These are phyloP conservation scores for Stichodactyla mertensii DNA, from an alignment of 64 coral and sea anemone species.

Conservation along the genomic window DNA sequence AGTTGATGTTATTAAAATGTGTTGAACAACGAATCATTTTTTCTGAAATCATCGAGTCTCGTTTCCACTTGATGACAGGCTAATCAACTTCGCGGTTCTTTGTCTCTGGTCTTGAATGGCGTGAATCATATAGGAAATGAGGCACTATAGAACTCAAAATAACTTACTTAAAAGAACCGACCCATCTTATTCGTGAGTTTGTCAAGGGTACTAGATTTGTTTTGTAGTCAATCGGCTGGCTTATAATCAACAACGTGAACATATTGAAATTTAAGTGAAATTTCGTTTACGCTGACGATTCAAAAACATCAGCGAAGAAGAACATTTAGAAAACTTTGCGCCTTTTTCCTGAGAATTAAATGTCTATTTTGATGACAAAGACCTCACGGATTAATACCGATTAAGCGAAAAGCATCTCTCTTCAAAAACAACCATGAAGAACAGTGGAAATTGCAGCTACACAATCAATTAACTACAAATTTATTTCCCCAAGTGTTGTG, in stretches of 20 bases:
- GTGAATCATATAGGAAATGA: background rate
- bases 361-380: too few relatives aligned
- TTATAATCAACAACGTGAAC: background rate
- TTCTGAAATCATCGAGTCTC: background rate
- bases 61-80: background rate
- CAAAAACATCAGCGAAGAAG: background rate
- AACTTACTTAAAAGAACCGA: background rate
- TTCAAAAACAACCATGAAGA: background rate
- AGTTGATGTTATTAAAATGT: background rate
- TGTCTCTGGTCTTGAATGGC: background rate
- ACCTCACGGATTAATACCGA: background rate
- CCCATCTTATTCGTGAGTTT: background rate
- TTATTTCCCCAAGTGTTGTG: background rate
- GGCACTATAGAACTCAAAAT: background rate
- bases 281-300: background rate
- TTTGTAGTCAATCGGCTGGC: background rate
- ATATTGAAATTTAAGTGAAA: background rate
- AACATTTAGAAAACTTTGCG: background rate
- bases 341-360: background rate
- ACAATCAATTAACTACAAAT: background rate
- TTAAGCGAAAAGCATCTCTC: background rate
- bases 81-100: background rate
- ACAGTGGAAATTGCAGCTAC: background rate
- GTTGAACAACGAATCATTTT: background rate
- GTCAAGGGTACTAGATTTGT: background rate